Percentiles rank a stretch among this genome's conserved stretches.
phyloP scores from a whole-genome alignment of 2,113 vertebrate genomes.

The Cariama cristata region DNA sequence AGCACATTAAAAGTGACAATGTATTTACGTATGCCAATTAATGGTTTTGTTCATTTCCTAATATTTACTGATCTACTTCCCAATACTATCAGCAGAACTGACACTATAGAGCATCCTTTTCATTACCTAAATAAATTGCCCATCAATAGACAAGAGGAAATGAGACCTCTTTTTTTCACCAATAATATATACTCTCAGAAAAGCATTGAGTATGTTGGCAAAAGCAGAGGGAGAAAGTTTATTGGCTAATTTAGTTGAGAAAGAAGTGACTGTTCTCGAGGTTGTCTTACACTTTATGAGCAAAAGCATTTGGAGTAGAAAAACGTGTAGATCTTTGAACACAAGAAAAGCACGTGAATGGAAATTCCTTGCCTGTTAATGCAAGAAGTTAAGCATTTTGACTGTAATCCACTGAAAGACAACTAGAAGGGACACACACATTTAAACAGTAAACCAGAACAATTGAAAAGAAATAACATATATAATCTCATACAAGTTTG shows the following conservation, averaged over 20 bases:
- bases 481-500: constrained; percentile 26
- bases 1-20: background rate
- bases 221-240: background rate
- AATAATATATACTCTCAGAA: background rate
- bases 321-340: background rate
- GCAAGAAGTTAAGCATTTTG: background rate
- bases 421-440: background rate
- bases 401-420: background rate
- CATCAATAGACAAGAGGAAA: background rate
- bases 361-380: background rate
- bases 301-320: background rate
- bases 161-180: background rate
- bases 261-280: background rate
- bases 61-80: background rate
- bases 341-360: background rate
- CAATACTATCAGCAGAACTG: background rate
- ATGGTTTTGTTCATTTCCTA: background rate
- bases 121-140: background rate
- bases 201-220: background rate
- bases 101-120: background rate
- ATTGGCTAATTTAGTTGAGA: background rate
- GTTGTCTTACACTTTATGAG: background rate
- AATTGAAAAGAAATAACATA: constrained; percentile 20
- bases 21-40: background rate
- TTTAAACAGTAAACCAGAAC: constrained; percentile 19